These are phyloP conservation scores for Bufotes viridis DNA, from an alignment of 2,797 vertebrate genomes.

Conservation along the genomic window DNA sequence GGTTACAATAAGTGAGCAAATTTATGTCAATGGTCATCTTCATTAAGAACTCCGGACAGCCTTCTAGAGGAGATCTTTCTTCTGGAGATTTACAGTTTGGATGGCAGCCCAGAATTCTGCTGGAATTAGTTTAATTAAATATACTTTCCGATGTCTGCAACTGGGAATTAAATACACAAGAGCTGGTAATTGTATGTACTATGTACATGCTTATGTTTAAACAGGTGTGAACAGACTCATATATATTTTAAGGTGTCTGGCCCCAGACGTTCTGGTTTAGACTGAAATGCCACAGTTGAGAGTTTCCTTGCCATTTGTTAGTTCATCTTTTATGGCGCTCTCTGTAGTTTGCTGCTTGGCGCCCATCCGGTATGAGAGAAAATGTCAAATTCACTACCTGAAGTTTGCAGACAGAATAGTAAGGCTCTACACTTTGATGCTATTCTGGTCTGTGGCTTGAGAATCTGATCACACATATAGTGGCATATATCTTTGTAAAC, in stretches of 20 bases:
- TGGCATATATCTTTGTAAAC: conserved; percentile 55
- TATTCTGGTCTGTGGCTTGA: conserved; percentile 54
- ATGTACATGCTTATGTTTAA: conserved; percentile 59
- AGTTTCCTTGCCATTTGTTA: conserved; percentile 58
- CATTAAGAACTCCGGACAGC: background rate
- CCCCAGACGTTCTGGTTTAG: conserved; percentile 57
- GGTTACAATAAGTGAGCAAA: background rate
- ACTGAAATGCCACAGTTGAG: conserved; percentile 56
- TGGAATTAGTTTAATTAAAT: conserved; percentile 59
- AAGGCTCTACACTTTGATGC: conserved; percentile 41
- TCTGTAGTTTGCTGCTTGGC: conserved; percentile 49
- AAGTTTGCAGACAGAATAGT: conserved; percentile 24
- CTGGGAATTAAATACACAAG: conserved; percentile 52
- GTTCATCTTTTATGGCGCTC: conserved; percentile 48
- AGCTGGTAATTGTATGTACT: conserved; percentile 49
- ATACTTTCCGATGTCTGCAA: conserved; percentile 53
- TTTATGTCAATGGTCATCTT: background rate
- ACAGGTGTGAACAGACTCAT: conserved; percentile 59
- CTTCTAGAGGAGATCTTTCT: conserved; percentile 19
- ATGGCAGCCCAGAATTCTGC: conserved; percentile 40
- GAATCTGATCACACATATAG: conserved; percentile 50
- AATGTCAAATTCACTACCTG: conserved; percentile 51
- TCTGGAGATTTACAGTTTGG: conserved; percentile 33
- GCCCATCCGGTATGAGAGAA: conserved; percentile 28
- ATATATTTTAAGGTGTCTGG: conserved; percentile 61